These are phyloP conservation scores for Melangyna quadrimaculata DNA, from an alignment of 2,888 invertebrate species.

Conservation along the genomic window DNA sequence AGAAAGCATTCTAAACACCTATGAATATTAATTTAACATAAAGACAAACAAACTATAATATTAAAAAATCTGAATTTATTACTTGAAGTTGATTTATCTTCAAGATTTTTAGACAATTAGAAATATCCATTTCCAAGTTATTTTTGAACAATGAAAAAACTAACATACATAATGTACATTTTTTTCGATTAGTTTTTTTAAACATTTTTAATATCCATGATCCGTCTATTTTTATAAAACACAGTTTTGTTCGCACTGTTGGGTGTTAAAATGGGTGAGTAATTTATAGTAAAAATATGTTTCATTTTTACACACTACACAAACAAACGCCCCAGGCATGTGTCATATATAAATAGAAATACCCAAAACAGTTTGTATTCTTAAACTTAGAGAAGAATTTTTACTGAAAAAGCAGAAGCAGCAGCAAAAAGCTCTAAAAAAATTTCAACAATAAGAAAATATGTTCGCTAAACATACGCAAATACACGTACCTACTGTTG, in stretches of 20 bases:
- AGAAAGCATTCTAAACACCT: too few relatives aligned
- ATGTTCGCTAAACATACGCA: slow-evolving; percentile 18
- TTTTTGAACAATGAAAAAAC: too few relatives aligned
- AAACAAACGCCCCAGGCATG: slow-evolving; percentile 20
- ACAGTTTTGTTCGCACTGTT: neutral
- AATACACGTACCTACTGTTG: neutral
- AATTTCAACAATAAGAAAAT: neutral
- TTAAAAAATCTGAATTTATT: too few relatives aligned
- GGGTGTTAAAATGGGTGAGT: neutral
- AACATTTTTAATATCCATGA: neutral
- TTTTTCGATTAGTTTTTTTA: neutral
- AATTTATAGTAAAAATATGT: neutral
- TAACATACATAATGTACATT: too few relatives aligned
- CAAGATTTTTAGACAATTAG: too few relatives aligned
- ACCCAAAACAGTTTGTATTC: slow-evolving; percentile 2
- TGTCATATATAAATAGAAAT: slow-evolving; percentile 34
- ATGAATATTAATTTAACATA: too few relatives aligned
- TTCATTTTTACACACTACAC: slow-evolving; percentile 4
- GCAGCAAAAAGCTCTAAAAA: neutral
- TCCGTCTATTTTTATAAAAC: neutral
- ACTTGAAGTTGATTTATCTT: too few relatives aligned
- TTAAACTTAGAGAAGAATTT: neutral
- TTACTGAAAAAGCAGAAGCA: neutral
- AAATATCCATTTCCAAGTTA: too few relatives aligned
- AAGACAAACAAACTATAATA: too few relatives aligned